Evolutionary conservation across 2,797 vertebrate genomes (phyloP).

Genomic region (Odontamblyopus rebecca): DNA sequence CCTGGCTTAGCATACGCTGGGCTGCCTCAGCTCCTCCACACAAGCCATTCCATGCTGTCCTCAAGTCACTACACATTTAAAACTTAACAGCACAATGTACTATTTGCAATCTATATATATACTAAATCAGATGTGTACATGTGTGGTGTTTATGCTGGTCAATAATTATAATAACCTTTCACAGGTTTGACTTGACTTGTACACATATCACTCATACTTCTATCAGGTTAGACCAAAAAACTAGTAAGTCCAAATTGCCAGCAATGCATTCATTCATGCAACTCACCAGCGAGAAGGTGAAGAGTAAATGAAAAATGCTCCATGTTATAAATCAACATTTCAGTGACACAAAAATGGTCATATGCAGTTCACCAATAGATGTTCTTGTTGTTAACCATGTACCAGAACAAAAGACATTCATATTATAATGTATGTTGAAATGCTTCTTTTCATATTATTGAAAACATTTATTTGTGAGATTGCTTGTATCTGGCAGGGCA

Average conservation of each 20-base stretch:
- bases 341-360: background rate
- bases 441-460: background rate
- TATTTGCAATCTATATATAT: background rate
- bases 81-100: background rate
- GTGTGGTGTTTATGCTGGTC: too few relatives aligned
- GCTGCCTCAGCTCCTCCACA: constrained; percentile 34
- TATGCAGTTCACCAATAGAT: too few relatives aligned
- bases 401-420: background rate
- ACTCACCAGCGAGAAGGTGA: background rate
- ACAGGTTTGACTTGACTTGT: too few relatives aligned
- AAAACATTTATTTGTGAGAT: constrained; percentile 11
- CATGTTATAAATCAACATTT: background rate
- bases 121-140: background rate
- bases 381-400: too few relatives aligned
- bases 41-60: constrained; percentile 46
- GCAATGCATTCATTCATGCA: background rate
- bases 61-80: constrained; percentile 7
- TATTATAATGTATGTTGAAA: background rate
- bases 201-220: background rate
- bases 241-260: background rate
- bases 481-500: background rate
- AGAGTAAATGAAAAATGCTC: background rate
- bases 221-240: background rate
- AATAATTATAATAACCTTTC: too few relatives aligned
- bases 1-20: constrained; percentile 63